phyloP scores from a whole-genome alignment of 1,140 invertebrate species.

The Euwallacea similis region DNA sequence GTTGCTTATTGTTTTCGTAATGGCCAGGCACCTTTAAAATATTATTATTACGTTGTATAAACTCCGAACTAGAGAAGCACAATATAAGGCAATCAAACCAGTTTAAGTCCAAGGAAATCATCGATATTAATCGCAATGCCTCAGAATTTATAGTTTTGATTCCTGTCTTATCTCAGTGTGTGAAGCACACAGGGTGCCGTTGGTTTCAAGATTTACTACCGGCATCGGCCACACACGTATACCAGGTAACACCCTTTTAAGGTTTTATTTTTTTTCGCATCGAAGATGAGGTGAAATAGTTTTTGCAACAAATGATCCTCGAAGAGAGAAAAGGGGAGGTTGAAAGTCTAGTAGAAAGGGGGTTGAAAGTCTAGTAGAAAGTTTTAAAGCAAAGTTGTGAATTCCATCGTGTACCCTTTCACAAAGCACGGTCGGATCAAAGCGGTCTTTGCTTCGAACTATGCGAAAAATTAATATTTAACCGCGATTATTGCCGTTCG shows the following conservation, averaged over 20 bases:
- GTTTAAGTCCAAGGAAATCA: constrained; percentile 14
- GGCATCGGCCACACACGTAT: constrained; percentile 10
- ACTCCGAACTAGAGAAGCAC: too few species aligned
- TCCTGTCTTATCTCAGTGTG: constrained; percentile 19
- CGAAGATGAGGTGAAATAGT: too few species aligned
- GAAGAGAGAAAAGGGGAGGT: neutral
- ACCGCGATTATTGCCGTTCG: constrained; percentile 35
- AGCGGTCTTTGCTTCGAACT: constrained; percentile 34
- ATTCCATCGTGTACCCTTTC: constrained; percentile 31
- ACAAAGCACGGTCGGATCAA: constrained; percentile 26
- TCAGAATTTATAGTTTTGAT: constrained; percentile 19
- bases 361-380: neutral
- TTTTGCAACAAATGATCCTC: too few species aligned
- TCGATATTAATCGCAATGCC: constrained; percentile 17
- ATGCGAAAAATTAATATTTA: constrained; percentile 39
- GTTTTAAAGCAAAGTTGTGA: constrained; percentile 16
- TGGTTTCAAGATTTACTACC: constrained; percentile 7
- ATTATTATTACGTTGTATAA: too few species aligned
- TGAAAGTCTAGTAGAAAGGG: constrained; percentile 1
- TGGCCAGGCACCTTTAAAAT: too few species aligned
- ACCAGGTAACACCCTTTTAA: too few species aligned
- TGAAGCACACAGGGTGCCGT: constrained; percentile 14
- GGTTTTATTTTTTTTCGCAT: too few species aligned
- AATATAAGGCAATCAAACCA: neutral
- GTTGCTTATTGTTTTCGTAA: too few species aligned